Conservation (phyloP, 1,140 invertebrate species). For the Wasmannia auropunctata region DNA sequence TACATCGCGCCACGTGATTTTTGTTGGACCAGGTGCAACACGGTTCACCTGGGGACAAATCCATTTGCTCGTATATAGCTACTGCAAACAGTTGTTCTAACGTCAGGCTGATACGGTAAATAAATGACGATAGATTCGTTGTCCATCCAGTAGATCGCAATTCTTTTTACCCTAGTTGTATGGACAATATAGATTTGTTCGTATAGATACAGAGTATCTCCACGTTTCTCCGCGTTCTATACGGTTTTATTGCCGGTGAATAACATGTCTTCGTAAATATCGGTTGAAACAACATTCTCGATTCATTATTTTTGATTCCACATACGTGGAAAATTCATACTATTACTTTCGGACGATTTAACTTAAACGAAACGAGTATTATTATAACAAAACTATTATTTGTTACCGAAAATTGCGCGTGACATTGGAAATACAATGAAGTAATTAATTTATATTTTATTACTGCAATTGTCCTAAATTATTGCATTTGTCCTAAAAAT, state of each 20-base stretch:
- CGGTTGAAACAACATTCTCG: background rate
- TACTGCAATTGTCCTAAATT: background rate
- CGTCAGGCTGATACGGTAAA: background rate
- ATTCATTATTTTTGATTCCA: background rate
- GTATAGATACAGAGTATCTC: background rate
- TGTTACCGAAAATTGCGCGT: background rate
- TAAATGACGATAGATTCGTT: constrained; percentile 4
- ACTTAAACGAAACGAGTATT: background rate
- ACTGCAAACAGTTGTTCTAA: background rate
- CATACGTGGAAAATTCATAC: background rate
- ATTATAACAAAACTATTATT: background rate
- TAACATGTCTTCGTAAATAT: background rate
- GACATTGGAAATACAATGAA: background rate
- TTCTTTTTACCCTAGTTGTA: background rate
- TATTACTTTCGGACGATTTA: background rate
- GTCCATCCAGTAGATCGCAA: background rate
- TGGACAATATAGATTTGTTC: background rate
- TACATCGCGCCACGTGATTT: constrained; percentile 6
- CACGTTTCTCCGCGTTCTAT: background rate
- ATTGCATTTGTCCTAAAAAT: background rate
- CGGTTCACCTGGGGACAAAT: background rate
- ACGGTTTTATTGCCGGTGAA: background rate
- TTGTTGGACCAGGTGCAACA: background rate
- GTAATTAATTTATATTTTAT: background rate
- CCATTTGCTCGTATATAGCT: constrained; percentile 3